Conservation (phyloP, 64 coral and sea anemone species). For the Trachythela sp. region DNA sequence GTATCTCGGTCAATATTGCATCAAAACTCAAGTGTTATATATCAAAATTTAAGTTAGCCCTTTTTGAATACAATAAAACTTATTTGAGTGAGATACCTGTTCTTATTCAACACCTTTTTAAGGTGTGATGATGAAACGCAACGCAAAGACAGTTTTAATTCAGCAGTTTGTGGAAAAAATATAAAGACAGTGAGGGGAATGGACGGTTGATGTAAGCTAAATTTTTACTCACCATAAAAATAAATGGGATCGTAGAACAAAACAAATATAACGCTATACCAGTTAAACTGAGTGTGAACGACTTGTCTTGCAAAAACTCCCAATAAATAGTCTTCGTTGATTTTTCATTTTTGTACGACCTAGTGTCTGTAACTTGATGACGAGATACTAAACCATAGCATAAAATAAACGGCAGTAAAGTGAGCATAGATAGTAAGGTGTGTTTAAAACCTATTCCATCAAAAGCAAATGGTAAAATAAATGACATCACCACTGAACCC, state of each 20-base stretch:
- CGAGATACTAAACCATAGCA: background rate
- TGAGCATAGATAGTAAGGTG: background rate
- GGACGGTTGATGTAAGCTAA: no score
- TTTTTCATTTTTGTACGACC: background rate
- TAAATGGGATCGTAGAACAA: background rate
- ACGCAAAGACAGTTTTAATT: no score
- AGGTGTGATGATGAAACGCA: no score
- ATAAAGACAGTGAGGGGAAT: no score
- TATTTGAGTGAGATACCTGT: no score
- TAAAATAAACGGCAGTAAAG: background rate
- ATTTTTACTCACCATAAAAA: background rate
- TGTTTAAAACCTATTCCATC: background rate
- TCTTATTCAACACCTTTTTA: no score
- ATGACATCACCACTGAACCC: background rate
- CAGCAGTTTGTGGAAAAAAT: no score
- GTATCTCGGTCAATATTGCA: no score
- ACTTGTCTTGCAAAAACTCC: background rate
- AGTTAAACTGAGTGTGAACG: constrained; percentile 5
- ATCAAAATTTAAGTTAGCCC: no score
- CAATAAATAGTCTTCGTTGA: background rate
- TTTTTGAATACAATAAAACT: no score
- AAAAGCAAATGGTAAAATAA: background rate
- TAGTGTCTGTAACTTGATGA: background rate
- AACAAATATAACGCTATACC: background rate
- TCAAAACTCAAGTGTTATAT: no score